These are phyloP conservation scores for Sphaeramia orbicularis DNA, from an alignment of 2,797 vertebrate genomes.

Conservation along the genomic window DNA sequence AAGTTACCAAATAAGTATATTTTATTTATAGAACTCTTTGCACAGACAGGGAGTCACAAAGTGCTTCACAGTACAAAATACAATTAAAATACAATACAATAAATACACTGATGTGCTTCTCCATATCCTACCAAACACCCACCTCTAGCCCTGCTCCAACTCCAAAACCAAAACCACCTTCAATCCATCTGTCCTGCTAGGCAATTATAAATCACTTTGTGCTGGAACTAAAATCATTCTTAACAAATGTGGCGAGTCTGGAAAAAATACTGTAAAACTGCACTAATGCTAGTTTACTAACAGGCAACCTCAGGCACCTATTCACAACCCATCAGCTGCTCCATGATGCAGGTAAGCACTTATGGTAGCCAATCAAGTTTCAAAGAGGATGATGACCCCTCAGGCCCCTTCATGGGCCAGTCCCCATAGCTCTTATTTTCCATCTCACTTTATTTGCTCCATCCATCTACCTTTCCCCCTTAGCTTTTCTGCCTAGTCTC, in stretches of 20 bases:
- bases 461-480: slow-evolving; percentile 27
- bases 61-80: too few species aligned
- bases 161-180: not conserved
- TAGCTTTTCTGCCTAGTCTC: slow-evolving; percentile 10
- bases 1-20: too few species aligned
- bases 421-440: slow-evolving; percentile 22
- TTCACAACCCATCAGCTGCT: slow-evolving; percentile 1
- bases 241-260: not conserved
- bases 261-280: not conserved
- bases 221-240: not conserved
- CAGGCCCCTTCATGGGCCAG: not conserved
- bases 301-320: not conserved
- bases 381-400: not conserved
- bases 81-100: not conserved
- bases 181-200: not conserved
- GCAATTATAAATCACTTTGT: not conserved
- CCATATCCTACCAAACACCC: not conserved
- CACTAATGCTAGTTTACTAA: too few species aligned
- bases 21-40: too few species aligned
- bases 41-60: too few species aligned
- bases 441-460: slow-evolving; percentile 31
- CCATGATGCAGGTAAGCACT: slow-evolving; percentile 17
- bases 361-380: not conserved
- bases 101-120: not conserved
- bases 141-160: not conserved